Conservation (phyloP, 2,797 vertebrate genomes). For the Meda fulgida region DNA sequence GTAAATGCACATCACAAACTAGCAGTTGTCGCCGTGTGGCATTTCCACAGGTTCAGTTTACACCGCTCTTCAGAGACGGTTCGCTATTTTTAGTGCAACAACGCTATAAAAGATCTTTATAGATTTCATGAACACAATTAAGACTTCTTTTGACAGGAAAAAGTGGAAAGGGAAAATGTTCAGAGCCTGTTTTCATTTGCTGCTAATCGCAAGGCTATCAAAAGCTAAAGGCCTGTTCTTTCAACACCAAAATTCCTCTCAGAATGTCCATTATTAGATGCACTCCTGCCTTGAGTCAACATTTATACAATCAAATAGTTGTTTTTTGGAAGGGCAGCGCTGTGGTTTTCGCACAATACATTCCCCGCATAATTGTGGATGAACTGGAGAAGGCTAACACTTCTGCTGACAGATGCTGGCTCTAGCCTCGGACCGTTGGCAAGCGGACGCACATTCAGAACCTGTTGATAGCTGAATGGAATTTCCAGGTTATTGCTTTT, state of each 20-base stretch:
- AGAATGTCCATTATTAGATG: background rate
- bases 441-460: conserved; percentile 38
- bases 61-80: background rate
- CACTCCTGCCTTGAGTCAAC: conserved; percentile 16
- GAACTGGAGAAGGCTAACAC: conserved; percentile 51
- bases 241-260: background rate
- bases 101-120: conserved; percentile 7
- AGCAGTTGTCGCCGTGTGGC: background rate
- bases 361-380: conserved; percentile 54
- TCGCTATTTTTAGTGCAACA: conserved; percentile 33
- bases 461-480: conserved; percentile 53
- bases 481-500: conserved; percentile 54
- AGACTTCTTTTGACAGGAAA: background rate
- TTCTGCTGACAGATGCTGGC: conserved; percentile 47
- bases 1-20: background rate
- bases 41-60: conserved; percentile 29
- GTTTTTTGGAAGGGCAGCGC: conserved; percentile 13
- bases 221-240: background rate
- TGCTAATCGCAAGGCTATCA: background rate
- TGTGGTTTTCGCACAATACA: conserved; percentile 43
- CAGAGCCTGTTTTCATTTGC: background rate
- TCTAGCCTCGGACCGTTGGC: conserved; percentile 39
- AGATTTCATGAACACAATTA: background rate
- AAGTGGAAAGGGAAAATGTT: background rate
- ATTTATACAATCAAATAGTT: conserved; percentile 26